A percentile compares a stretch with the other conserved stretches of the same genome.
Conservation (phyloP, 2,888 invertebrate genomes). For the Drosophila setosimentum region DNA sequence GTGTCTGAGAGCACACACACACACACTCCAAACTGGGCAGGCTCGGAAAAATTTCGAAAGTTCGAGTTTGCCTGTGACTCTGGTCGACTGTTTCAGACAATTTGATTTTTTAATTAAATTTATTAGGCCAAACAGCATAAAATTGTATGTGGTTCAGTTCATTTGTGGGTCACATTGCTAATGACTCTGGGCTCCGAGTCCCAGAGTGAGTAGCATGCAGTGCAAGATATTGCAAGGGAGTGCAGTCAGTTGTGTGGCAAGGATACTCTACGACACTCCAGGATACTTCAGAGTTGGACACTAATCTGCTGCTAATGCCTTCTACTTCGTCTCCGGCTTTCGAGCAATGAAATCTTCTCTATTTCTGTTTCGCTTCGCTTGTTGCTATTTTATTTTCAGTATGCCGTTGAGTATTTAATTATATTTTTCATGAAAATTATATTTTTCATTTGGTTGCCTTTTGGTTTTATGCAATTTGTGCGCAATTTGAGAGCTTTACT, state of each 20-base stretch:
- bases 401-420: constrained; percentile 62
- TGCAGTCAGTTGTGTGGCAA: constrained; percentile 26
- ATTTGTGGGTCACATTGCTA: constrained; percentile 73
- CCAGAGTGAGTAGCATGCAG: constrained; percentile 8
- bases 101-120: constrained; percentile 77
- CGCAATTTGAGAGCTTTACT: constrained; percentile 11
- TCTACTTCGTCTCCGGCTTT: constrained; percentile 35
- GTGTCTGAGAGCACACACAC: constrained; percentile 37
- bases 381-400: constrained; percentile 12
- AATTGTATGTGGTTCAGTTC: constrained; percentile 71
- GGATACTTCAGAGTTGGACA: constrained; percentile 22
- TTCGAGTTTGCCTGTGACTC: background rate
- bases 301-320: constrained; percentile 72
- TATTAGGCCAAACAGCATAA: constrained; percentile 73
- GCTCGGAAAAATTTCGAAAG: constrained; percentile 15
- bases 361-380: background rate
- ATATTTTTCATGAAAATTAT: constrained; percentile 54
- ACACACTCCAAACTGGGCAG: constrained; percentile 5
- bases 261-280: background rate
- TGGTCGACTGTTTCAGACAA: constrained; percentile 44
- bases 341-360: constrained; percentile 5
- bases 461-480: constrained; percentile 38
- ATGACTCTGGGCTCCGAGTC: constrained; percentile 54
- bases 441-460: constrained; percentile 52
- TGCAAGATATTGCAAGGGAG: constrained; percentile 32